Base-by-base conservation (phyloP, 2,888 invertebrate species). In the Tanypteryx hageni region DNA sequence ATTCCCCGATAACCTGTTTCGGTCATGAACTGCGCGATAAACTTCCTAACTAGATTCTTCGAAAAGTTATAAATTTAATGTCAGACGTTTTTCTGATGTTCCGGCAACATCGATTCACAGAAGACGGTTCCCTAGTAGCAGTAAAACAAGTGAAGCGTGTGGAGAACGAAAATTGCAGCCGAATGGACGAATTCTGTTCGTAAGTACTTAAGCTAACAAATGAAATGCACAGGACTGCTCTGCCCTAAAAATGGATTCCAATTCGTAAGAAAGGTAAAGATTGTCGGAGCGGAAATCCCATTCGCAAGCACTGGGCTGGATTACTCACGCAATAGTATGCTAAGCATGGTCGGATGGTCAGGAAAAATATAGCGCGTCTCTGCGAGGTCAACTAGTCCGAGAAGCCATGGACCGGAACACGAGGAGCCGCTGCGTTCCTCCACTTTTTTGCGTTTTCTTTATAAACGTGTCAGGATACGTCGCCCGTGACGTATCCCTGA, bases 31-130 rank as follows among this genome's bases (percentile, higher is more conserved):
- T 44, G 5, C 44, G 44, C 44, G 44, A 44, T 44, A 1, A 3
- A 44, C 5, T 44, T 44, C 44, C 44, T 44, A 44, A 44, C 44
- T 44, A 44, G 14, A 83, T 18, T 56, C 56, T 83, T 83, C 57
- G 83, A 57, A 83, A 83, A 83, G 83, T 83, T 56, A 83, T 83
- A 83, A 83, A 83, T 18, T 83, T 27, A 83, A 44, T 57, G 56
- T 83, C 83, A 44, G 57, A 18, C 83, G 44, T 83, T 83, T 16
- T 83, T 83, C 83, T n/a, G 57, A 44, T 83, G 44, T 44, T 44
- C 18, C 16, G 56, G 83, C 44, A 83, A 56, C 83, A 83, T 83
- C 44, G 44, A 83, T n/a, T 83, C 83, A 3, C 31, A 44, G 44
- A 44, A 57, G 57, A 83, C 83, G 44, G 44, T 83, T 83, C 83